Percentiles rank a stretch among this genome's conserved stretches.
Conservation (phyloP, 2,113 vertebrate species). For the Corythaixoides concolor region DNA sequence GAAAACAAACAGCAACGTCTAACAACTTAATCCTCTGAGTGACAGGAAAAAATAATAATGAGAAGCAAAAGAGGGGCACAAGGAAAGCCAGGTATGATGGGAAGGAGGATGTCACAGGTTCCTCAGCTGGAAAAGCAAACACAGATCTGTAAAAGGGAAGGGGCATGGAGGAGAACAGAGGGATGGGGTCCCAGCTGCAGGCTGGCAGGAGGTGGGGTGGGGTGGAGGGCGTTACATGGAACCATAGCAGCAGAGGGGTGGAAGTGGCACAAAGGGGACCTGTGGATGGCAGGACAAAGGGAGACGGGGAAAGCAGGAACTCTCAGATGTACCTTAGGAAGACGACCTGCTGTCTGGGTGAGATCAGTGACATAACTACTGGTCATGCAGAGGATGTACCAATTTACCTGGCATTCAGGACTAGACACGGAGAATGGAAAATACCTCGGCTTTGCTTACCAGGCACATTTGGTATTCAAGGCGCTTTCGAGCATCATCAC, state of each 20-base stretch:
- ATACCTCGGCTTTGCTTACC: constrained; percentile 66
- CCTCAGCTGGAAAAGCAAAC: background rate
- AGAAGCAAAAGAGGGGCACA: background rate
- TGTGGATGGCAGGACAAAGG: background rate
- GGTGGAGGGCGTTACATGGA: background rate
- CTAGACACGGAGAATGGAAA: background rate
- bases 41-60: background rate
- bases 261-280: fast-evolving
- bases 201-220: background rate
- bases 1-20: background rate
- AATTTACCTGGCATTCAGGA: background rate
- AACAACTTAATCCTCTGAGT: background rate
- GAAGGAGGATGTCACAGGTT: background rate
- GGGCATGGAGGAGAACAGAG: background rate
- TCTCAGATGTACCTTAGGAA: background rate
- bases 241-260: background rate
- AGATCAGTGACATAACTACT: background rate
- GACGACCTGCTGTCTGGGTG: background rate
- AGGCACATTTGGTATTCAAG: constrained; percentile 91
- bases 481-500: constrained; percentile 85
- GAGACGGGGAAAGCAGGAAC: background rate
- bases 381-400: background rate
- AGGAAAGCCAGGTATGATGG: background rate
- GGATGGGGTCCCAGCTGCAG: background rate
- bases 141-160: background rate